Evolutionary conservation across 2,888 invertebrate genomes (phyloP).

Genomic region (Andrena dorsata): DNA sequence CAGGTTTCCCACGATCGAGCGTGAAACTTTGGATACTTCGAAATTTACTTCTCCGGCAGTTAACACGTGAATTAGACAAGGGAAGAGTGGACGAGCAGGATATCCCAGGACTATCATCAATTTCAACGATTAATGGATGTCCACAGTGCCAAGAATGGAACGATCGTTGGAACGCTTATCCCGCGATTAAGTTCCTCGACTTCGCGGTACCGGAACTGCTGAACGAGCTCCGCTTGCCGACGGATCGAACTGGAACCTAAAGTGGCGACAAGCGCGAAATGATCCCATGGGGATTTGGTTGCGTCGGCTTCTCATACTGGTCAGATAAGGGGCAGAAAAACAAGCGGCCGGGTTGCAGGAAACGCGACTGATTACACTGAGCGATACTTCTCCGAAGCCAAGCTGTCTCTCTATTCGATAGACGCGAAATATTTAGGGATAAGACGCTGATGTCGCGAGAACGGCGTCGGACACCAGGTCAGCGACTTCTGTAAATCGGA

Average conservation of each 20-base stretch:
- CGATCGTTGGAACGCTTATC: constrained; percentile 24
- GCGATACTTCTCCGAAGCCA: constrained; percentile 39
- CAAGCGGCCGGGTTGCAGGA: constrained; percentile 51
- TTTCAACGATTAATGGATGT: background rate
- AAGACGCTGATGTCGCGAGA: constrained; percentile 41
- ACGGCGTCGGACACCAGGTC: constrained; percentile 38
- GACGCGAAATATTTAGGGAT: constrained; percentile 45
- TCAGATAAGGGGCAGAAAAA: constrained; percentile 50
- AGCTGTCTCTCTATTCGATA: constrained; percentile 20
- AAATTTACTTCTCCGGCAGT: too few relatives aligned
- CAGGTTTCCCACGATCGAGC: too few relatives aligned
- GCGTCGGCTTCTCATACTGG: constrained; percentile 27
- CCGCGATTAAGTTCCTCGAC: constrained; percentile 24
- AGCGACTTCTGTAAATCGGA: constrained; percentile 61
- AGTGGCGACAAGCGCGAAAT: constrained; percentile 37
- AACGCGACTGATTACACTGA: constrained; percentile 26
- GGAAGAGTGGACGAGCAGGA: background rate
- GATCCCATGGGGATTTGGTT: constrained; percentile 47
- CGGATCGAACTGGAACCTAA: constrained; percentile 45
- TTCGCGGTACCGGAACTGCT: constrained; percentile 30
- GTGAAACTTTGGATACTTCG: too few relatives aligned
- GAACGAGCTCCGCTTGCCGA: constrained; percentile 29
- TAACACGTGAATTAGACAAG: background rate
- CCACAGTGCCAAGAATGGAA: background rate
- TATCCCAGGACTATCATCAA: background rate